These are phyloP conservation scores for Diabrotica balteata DNA, from an alignment of 2,888 invertebrate genomes.

Conservation along the genomic window DNA sequence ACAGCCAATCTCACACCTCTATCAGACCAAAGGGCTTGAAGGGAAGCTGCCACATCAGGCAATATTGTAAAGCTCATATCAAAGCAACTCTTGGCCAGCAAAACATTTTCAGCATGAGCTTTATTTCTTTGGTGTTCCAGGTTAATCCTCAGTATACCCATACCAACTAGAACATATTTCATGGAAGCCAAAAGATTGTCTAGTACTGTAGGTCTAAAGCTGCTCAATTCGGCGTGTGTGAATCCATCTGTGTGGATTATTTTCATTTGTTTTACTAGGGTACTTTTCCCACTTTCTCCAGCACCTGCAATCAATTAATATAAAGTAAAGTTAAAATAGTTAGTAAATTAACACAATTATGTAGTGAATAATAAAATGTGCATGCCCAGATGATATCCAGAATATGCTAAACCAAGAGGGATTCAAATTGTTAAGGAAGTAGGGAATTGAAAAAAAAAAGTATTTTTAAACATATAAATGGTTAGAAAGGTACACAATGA, in stretches of 20 bases:
- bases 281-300: slow-evolving; percentile 74
- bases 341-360: too few relatives aligned
- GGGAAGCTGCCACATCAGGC: slow-evolving; percentile 62
- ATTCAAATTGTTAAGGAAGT: too few relatives aligned
- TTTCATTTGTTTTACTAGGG: slow-evolving; percentile 74
- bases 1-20: slow-evolving; percentile 69
- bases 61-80: slow-evolving; percentile 65
- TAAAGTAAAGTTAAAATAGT: too few relatives aligned
- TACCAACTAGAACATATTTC: slow-evolving; percentile 72
- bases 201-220: slow-evolving; percentile 69
- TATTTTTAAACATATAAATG: too few relatives aligned
- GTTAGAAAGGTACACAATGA: too few relatives aligned
- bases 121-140: slow-evolving; percentile 68
- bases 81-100: slow-evolving; percentile 64
- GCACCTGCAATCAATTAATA: slow-evolving; percentile 61
- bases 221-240: slow-evolving; percentile 66
- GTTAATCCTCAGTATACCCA: slow-evolving; percentile 70
- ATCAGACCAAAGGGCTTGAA: slow-evolving; percentile 70
- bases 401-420: too few relatives aligned
- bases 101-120: slow-evolving; percentile 64
- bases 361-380: too few relatives aligned
- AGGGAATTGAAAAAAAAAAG: too few relatives aligned
- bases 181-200: slow-evolving; percentile 72
- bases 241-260: slow-evolving; percentile 74
- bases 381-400: too few relatives aligned